Conservation (phyloP, 1,140 invertebrate genomes). For the Drosophila bipectinata region DNA sequence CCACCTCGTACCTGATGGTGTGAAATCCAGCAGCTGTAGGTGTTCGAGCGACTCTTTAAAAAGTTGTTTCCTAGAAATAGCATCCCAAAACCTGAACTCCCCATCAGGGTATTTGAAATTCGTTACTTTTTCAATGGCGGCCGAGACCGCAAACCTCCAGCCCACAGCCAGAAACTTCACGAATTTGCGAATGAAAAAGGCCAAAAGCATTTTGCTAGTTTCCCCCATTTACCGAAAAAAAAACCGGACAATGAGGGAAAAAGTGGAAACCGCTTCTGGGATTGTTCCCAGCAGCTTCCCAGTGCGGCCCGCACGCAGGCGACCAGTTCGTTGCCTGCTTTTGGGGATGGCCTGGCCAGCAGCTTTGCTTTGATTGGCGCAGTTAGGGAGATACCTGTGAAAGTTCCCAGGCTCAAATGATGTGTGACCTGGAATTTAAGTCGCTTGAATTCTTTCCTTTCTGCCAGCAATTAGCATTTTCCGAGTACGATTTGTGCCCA, state of each 20-base stretch:
- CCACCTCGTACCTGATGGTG: conserved; percentile 44
- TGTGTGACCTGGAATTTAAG: conserved; percentile 62
- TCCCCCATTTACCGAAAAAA: background rate
- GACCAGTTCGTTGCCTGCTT: conserved; percentile 53
- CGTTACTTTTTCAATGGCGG: conserved; percentile 29
- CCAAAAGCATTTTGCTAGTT: conserved; percentile 55
- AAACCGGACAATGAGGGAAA: background rate
- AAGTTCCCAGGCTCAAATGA: conserved; percentile 64
- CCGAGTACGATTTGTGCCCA: background rate
- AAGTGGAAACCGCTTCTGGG: conserved; percentile 44
- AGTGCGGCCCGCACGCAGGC: conserved; percentile 47
- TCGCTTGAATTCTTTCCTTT: conserved; percentile 57
- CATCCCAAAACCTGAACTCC: conserved; percentile 11
- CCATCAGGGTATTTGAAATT: conserved; percentile 36
- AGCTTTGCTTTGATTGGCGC: conserved; percentile 61
- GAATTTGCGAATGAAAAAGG: conserved; percentile 38
- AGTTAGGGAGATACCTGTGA: conserved; percentile 58
- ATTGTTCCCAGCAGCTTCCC: conserved; percentile 49
- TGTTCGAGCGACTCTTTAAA: conserved; percentile 16
- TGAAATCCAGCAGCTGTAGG: conserved; percentile 63
- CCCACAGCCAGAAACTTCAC: conserved; percentile 30
- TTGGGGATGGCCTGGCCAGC: conserved; percentile 26
- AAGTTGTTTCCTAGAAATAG: conserved; percentile 1
- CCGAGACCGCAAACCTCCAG: conserved; percentile 13
- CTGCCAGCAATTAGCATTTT: conserved; percentile 69